Evolutionary conservation across 2,113 vertebrate genomes (phyloP).

Genomic region (Leptocoma aspasia): DNA sequence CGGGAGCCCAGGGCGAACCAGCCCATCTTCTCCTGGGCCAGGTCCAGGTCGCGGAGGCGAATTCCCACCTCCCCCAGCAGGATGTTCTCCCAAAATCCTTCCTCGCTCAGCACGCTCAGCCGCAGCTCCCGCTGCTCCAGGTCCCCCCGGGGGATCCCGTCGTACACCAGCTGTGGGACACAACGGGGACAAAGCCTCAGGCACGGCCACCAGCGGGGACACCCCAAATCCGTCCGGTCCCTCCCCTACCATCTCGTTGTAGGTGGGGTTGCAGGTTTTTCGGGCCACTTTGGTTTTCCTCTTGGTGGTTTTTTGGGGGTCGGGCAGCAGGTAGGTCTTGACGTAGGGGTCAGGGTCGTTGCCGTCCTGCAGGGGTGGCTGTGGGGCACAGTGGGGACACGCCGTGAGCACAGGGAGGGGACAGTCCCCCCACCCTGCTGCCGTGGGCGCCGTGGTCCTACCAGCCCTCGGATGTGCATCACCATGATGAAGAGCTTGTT

Average conservation of each 20-base stretch:
- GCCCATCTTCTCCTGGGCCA: conserved; percentile 87
- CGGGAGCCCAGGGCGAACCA: conserved; percentile 88
- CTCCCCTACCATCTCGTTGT: conserved; percentile 95
- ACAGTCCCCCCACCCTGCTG: background rate
- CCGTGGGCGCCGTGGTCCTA: conserved; percentile 35
- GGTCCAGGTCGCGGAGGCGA: conserved; percentile 82
- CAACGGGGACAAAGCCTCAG: background rate
- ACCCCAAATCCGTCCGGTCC: background rate
- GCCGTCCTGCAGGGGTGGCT: conserved; percentile 89
- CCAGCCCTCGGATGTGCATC: conserved; percentile 94
- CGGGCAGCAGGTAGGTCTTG: conserved; percentile 94
- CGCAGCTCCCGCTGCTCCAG: conserved; percentile 91
- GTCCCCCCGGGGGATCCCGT: conserved; percentile 89
- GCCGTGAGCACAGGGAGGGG: fast-evolving
- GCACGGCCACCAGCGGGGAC: fast-evolving
- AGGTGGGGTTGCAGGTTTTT: conserved; percentile 96
- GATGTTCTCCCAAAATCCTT: conserved; percentile 94
- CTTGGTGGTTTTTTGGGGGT: conserved; percentile 95
- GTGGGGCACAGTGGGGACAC: background rate
- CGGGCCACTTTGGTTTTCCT: conserved; percentile 96
- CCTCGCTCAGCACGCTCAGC: conserved; percentile 90
- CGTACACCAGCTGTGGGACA: conserved; percentile 85
- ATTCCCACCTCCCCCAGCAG: conserved; percentile 91
- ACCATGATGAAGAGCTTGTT: conserved; percentile 98
- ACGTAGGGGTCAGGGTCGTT: conserved; percentile 95